A percentile compares a stretch with the other conserved stretches of the same genome.
Evolutionary conservation across 2,797 vertebrate species (phyloP).

Genomic region (Scolopax bukidnonensis): DNA sequence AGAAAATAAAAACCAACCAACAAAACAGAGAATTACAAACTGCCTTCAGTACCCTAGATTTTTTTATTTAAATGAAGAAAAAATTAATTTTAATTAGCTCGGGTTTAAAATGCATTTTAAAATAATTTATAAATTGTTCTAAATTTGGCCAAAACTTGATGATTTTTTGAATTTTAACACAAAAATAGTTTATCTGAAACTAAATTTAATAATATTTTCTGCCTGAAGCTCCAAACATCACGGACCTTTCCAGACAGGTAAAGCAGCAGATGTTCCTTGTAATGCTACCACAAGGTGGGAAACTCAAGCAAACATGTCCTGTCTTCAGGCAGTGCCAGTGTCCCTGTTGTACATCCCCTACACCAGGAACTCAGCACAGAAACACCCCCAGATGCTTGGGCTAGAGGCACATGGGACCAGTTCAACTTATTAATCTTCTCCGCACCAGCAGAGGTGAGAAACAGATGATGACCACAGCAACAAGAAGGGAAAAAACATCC

Average conservation of each 20-base stretch:
- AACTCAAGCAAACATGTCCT: neutral
- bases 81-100: neutral
- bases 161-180: neutral
- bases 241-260: neutral
- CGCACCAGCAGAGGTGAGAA: neutral
- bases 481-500: neutral
- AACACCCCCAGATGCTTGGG: neutral
- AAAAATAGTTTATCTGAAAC: neutral
- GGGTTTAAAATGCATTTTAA: neutral
- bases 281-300: neutral
- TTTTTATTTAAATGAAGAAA: neutral
- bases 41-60: neutral
- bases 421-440: neutral
- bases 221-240: neutral
- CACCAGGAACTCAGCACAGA: neutral
- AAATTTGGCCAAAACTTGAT: neutral
- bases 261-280: neutral
- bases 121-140: neutral
- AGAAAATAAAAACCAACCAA: neutral
- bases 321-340: neutral
- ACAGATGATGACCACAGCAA: neutral
- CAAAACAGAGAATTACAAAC: neutral
- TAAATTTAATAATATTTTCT: neutral
- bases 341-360: neutral
- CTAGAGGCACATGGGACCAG: rapidly evolving